Conservation (phyloP, 1,140 invertebrate genomes). For the Penaeus japonicus region DNA sequence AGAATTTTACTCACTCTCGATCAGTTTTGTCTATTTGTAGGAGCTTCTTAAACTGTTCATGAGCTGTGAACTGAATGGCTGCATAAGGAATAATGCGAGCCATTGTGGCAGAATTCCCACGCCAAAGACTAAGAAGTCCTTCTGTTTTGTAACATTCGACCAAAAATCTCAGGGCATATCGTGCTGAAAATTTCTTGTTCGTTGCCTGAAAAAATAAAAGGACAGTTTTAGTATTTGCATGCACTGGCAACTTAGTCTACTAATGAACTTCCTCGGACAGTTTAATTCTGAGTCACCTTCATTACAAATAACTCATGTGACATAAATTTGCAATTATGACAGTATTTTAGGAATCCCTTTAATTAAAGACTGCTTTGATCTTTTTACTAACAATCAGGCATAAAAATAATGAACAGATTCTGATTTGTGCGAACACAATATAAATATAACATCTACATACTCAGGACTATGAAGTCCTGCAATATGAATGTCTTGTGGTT, state of each 20-base stretch:
- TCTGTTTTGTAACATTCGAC: constrained; percentile 66
- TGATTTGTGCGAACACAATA: too few species aligned
- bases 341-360: too few species aligned
- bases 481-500: too few species aligned
- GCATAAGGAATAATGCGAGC: constrained; percentile 95
- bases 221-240: constrained; percentile 60
- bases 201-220: constrained; percentile 46
- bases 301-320: too few species aligned
- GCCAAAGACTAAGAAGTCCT: constrained; percentile 86
- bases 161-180: constrained; percentile 53
- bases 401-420: too few species aligned
- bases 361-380: too few species aligned
- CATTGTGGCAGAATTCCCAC: constrained; percentile 98
- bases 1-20: constrained; percentile 65
- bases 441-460: too few species aligned
- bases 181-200: constrained; percentile 54
- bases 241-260: not conserved
- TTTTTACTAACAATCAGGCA: too few species aligned
- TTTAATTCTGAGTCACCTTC: too few species aligned
- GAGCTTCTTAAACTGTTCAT: constrained; percentile 94
- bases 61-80: constrained; percentile 94
- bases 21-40: constrained; percentile 74
- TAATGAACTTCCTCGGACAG: too few species aligned
- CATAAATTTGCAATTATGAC: too few species aligned
- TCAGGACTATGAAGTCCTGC: too few species aligned